Base-by-base conservation (phyloP, 2,113 vertebrate genomes). In the Poeciliopsis turrubarensis region DNA sequence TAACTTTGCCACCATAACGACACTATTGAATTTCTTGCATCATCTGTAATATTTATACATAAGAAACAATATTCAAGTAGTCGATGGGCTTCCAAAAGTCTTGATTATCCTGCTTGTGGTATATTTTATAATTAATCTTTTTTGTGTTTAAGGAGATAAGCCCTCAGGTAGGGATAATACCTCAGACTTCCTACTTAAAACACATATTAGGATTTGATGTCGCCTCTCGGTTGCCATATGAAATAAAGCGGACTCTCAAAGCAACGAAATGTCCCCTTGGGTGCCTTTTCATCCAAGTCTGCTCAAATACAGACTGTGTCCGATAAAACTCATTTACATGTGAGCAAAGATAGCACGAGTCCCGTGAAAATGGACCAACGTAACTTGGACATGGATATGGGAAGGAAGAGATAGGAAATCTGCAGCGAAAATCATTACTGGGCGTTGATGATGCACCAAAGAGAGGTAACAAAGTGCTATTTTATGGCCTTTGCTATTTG, bases 401-500 rank as follows among this genome's bases (percentile, higher is more conserved):
- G 65, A 69, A 77, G 73, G 29, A n/a, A 19, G 68, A 67, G 41
- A 79, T 60, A 51, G 75, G 32, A 57, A 78, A 54, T 86, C 81
- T 82, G 70, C 70, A 81, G 65, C 80, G 73, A 70, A 87, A 93
- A 93, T 92, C 87, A 89, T 89, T 92, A 89, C 73, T 63, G 54
- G 27, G 63, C 41, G 74, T 47, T 90, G 87, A 88, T 89, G 86
- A 79, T 78, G 80, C 72, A 75, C 82, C 69, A 39, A 25, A 73
- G 68, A 87, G 83, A 81, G 88, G 86, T 70, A 64, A 88, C 86
- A 85, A 82, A 85, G 85, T 85, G 89, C 75, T 82, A n/a, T 83
- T 94, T 93, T 94, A 95, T 92, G 84, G 86, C 83, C 34, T 41
- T 75, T 72, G 6, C 70, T 93, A 75, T 92, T 91, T 92, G 90